These are phyloP conservation scores for Cheilosia scutellata DNA, from an alignment of 2,888 invertebrate genomes.

Conservation along the genomic window DNA sequence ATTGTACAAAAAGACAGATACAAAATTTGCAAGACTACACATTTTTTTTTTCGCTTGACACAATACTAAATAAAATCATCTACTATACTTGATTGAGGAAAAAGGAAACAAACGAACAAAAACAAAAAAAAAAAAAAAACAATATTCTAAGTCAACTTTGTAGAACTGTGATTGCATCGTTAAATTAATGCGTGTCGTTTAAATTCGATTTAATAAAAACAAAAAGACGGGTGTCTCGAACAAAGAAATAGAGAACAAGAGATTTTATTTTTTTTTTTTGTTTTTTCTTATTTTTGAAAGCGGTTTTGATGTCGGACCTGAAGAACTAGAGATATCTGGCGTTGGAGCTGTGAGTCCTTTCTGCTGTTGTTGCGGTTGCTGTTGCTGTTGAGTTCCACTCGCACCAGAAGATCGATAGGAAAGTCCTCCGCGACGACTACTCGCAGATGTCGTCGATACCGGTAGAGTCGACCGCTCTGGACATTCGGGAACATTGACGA, in stretches of 20 bases:
- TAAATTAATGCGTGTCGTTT: slow-evolving; percentile 49
- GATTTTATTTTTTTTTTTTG: slow-evolving; percentile 28
- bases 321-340: slow-evolving; percentile 84
- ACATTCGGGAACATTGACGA: slow-evolving; percentile 83
- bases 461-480: slow-evolving; percentile 78
- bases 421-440: slow-evolving; percentile 72
- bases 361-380: slow-evolving; percentile 80
- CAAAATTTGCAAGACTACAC: slow-evolving; percentile 34
- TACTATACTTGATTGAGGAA: slow-evolving; percentile 6
- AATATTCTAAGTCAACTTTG: slow-evolving; percentile 23
- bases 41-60: slow-evolving; percentile 7
- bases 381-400: slow-evolving; percentile 82
- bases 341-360: slow-evolving; percentile 85
- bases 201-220: slow-evolving; percentile 26
- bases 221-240: slow-evolving; percentile 41
- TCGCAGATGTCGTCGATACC: slow-evolving; percentile 47
- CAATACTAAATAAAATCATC: slow-evolving; percentile 11
- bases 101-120: slow-evolving; percentile 9
- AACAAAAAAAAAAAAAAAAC: background rate
- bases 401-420: slow-evolving; percentile 76
- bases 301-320: slow-evolving; percentile 83
- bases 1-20: slow-evolving; percentile 42
- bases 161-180: slow-evolving; percentile 46
- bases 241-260: slow-evolving; percentile 59
- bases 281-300: slow-evolving; percentile 36